phyloP scores from a whole-genome alignment of 2,113 vertebrate species.

The Bos javanicus region DNA sequence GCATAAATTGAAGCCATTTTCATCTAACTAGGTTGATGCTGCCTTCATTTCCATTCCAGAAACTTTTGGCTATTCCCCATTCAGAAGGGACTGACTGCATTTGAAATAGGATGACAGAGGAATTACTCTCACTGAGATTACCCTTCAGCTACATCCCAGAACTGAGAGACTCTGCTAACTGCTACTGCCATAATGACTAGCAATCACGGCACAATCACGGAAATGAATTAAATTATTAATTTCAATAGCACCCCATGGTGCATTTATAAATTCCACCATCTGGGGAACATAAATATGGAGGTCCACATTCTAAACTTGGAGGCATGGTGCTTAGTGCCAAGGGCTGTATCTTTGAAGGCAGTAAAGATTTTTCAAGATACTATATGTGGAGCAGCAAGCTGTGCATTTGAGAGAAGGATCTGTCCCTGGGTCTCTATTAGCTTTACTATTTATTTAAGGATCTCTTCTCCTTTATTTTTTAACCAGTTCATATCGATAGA shows the following conservation, averaged over 20 bases:
- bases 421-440: constrained; percentile 29
- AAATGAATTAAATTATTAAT: constrained; percentile 79
- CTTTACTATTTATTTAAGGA: constrained; percentile 23
- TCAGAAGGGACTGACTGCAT: constrained; percentile 44
- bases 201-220: constrained; percentile 57
- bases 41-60: constrained; percentile 51
- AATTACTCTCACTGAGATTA: constrained; percentile 51
- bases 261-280: constrained; percentile 75
- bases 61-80: constrained; percentile 39
- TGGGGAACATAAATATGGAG: constrained; percentile 76
- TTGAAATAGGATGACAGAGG: constrained; percentile 54
- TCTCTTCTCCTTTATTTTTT: not conserved
- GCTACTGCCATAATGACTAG: constrained; percentile 58
- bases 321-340: constrained; percentile 67
- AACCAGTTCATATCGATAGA: constrained; percentile 36
- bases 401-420: constrained; percentile 50
- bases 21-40: not conserved
- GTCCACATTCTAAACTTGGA: constrained; percentile 73
- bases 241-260: constrained; percentile 72
- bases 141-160: constrained; percentile 57
- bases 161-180: constrained; percentile 37
- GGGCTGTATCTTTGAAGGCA: constrained; percentile 71
- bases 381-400: constrained; percentile 67
- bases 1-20: constrained; percentile 41
- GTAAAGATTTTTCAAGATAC: constrained; percentile 76